These are phyloP conservation scores for Cliona cf. orientalis DNA, from an alignment of 37 sponge, comb jelly and placozoan species.

Conservation along the genomic window DNA sequence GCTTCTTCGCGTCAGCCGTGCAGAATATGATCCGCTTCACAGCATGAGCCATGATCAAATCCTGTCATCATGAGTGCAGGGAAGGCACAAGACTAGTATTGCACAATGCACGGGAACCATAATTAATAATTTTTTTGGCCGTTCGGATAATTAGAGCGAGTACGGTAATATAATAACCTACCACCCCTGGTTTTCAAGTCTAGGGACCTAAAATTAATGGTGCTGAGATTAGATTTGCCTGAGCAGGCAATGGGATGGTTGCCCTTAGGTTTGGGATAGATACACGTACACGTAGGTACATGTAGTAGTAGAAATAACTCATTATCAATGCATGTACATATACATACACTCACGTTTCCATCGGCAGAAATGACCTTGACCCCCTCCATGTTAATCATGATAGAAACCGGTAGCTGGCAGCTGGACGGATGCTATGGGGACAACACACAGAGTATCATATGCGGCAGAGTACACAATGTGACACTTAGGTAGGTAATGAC, in stretches of 20 bases:
- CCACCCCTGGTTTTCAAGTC: too few relatives aligned
- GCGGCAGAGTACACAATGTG: too few relatives aligned
- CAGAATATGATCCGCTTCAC: slow-evolving; percentile 58
- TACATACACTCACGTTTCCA: slow-evolving; percentile 27
- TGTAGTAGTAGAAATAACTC: not conserved
- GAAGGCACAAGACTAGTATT: not conserved
- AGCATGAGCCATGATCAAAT: slow-evolving; percentile 72
- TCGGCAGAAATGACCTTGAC: slow-evolving; percentile 47
- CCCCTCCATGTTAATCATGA: slow-evolving; percentile 38
- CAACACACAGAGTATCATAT: too few relatives aligned
- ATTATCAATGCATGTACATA: not conserved
- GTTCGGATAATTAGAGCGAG: too few relatives aligned
- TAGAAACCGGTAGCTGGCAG: slow-evolving; percentile 9
- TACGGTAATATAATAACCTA: not conserved
- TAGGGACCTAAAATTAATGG: too few relatives aligned
- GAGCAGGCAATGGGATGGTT: too few relatives aligned
- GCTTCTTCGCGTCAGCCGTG: slow-evolving; percentile 52
- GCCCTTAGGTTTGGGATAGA: too few relatives aligned
- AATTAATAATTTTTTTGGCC: too few relatives aligned
- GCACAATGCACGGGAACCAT: not conserved
- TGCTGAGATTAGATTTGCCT: too few relatives aligned
- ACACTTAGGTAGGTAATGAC: too few relatives aligned
- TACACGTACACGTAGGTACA: too few relatives aligned
- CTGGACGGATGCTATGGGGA: slow-evolving; percentile 14
- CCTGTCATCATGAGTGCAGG: not conserved